Evolutionary conservation across 2,113 vertebrate species (phyloP), one percentile per base, ranked within the genome.

Genomic region (Prionailurus viverrinus): DNA sequence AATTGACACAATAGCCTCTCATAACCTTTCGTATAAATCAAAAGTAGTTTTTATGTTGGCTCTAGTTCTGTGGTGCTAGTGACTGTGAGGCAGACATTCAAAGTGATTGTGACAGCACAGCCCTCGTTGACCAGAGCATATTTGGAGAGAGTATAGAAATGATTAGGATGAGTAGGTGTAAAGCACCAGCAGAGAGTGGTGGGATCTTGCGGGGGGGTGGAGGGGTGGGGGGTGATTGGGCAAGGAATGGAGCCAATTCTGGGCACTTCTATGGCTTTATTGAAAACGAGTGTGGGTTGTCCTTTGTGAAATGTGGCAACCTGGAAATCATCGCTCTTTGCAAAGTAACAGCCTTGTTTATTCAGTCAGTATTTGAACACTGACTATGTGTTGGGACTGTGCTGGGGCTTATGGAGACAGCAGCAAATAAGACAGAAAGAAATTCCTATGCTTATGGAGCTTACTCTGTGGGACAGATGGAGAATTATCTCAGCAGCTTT

Each of bases 41-140:
- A 41, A 97, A 71, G 16, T 78, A 76, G 78, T 86, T 94, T 96
- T 85, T 31, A 25, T 73, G 33, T 89, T 90, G 80, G 80, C 66
- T 73, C 53, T 82, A 65, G 81, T 79, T 86, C 41, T 31, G 19
- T 39, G 18, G 63, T 89, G 36, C 48, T 51, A 12, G 82, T 85
- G 87, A 80, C 41, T 88, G 2, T 31, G 79, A 85, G 61, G n/a
- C 45, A 31, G 48, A 65, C 8, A 33, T 69, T 79, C 86, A 89
- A 71, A 63, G 36, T 81, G 33, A 83, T 63, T 14, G 31, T 78
- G 69, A 79, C 25, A 74, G 21, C 29, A 78, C 29, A 86, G 65
- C 58, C 58, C 79, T 92, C 6, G 16, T 61, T 79, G 80, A 80
- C 41, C 16, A 45, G 65, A 91, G 31, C 6, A 12, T 69, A 58